Base-by-base conservation (phyloP, 2,888 invertebrate genomes). In the Tortrix viridana region DNA sequence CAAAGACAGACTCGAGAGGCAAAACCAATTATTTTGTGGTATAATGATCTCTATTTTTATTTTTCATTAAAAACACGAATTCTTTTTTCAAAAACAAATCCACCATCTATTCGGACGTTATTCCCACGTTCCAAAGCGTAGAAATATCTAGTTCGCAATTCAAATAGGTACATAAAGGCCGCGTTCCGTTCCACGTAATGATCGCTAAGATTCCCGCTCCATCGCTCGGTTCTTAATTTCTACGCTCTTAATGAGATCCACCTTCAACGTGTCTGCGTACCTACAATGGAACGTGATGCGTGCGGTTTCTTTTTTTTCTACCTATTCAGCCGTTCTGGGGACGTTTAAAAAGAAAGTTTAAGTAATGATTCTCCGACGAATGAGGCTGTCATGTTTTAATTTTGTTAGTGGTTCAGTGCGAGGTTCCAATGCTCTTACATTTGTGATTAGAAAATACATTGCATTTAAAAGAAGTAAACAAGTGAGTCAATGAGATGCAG, bases 121-220 rank as follows among this genome's bases (percentile, higher is more conserved):
- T 52, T 4, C 41, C 22, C 6, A 60, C 66, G 52, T 71, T 66
- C 67, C 58, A 65, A 63, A 71, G 68, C 66, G 60, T 64, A 71
- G 67, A 69, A 67, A 63, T 58, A 63, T 63, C 58, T 63, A 63
- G 63, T 63, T 53, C 62, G 46, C 63, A 63, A 54, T 62, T 60
- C 55, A 48, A 64, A 60, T 53, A n/a, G n/a, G n/a, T n/a, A 57
- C 56, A 62, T 62, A 62, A 67, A 69, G 72, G 69, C 69, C 73
- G 73, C 82, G 81, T 81, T 82, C 76, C 81, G 80, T 83, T 81
- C 72, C 80, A 75, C 87, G 81, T 91, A 91, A 91, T 88, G 90
- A 91, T 87, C 88, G 84, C 86, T 84, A 90, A 91, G 90, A 89
- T 85, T 86, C 81, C 77, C 85, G 86, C 89, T 84, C 78, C 89